phyloP scores from a whole-genome alignment of 1,140 invertebrate species.

The Chrysomallon squamiferum region DNA sequence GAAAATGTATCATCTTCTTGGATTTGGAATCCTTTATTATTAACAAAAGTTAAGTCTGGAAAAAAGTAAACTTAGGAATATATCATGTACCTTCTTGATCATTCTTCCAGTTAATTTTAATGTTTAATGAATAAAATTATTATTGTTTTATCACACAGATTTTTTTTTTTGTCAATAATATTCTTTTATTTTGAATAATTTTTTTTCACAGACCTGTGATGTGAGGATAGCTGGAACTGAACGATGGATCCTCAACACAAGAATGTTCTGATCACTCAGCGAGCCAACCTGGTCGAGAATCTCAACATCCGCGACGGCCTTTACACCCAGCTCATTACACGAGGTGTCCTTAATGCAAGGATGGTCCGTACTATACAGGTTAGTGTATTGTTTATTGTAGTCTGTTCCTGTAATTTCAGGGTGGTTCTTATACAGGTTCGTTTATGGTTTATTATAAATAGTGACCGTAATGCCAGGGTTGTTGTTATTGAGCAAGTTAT shows the following conservation, averaged over 20 bases:
- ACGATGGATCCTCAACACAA: conserved; percentile 44
- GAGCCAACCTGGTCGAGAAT: conserved; percentile 46
- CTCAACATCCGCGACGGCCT: conserved; percentile 46
- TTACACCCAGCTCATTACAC: conserved; percentile 41
- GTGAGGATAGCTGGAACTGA: neutral
- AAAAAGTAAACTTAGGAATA: no score
- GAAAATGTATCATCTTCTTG: no score
- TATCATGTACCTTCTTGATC: no score
- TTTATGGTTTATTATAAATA: conserved; percentile 38
- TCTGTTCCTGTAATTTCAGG: conserved; percentile 36
- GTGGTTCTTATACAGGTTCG: conserved; percentile 39
- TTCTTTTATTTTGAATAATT: no score
- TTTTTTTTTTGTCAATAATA: no score
- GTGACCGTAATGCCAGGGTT: conserved; percentile 36
- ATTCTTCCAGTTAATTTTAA: no score
- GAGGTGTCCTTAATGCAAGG: conserved; percentile 38
- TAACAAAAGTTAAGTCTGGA: no score
- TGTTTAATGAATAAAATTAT: no score
- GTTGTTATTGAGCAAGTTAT: conserved; percentile 46
- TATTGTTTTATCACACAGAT: no score
- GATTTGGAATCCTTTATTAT: no score
- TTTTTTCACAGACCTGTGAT: no score
- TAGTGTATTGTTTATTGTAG: conserved; percentile 34
- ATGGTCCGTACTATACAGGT: conserved; percentile 49
- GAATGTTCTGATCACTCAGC: conserved; percentile 37